Evolutionary conservation across 2,888 invertebrate genomes (phyloP), one percentile per base, ranked within the genome.

Genomic region (Tetheella fluctuosa): DNA sequence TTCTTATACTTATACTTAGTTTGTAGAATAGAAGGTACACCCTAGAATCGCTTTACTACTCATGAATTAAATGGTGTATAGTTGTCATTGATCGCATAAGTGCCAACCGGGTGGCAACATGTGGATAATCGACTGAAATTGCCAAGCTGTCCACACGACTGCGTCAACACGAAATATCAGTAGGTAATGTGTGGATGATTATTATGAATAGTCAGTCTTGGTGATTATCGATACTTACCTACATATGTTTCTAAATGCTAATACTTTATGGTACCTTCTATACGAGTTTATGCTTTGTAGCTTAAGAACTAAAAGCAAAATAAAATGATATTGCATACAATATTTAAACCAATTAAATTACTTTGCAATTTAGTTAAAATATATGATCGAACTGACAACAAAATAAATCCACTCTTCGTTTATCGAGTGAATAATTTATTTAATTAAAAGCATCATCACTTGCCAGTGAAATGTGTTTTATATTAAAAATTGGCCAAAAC

Each of bases 91-190:
- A 48, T 48, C 20, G 48, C 48, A 20, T 48, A 20, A 48, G 48
- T 48, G 48, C 48, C 20, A 48, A 48, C 48, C 48, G 48, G 48
- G 20, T 48, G 48, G 48, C 48, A 48, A 48, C 48, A 48, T 48
- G 48, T 10, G n/a, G 17, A 17, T 48, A 48, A n/a, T 3, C 20
- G 48, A 48, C 48, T 20, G 17, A 48, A 48, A 48, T 48, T 10
- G 48, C 48, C 20, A 10, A 48, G 48, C 20, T 20, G 48, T 48
- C 20, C 48, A 48, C 48, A 48, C 17, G 42, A 42, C 17, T 17
- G 17, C 42, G 15, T 17, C 15, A 17, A 42, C 42, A 42, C 20
- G 48, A 20, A 48, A 48, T 48, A n/a, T 20, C 48, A 20, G n/a
- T 48, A 48, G 48, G 48, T 42, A 10, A 48, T 20, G 20, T 48